These are phyloP conservation scores for Megamerina dolium DNA, from an alignment of 2,888 invertebrate genomes.

Conservation along the genomic window DNA sequence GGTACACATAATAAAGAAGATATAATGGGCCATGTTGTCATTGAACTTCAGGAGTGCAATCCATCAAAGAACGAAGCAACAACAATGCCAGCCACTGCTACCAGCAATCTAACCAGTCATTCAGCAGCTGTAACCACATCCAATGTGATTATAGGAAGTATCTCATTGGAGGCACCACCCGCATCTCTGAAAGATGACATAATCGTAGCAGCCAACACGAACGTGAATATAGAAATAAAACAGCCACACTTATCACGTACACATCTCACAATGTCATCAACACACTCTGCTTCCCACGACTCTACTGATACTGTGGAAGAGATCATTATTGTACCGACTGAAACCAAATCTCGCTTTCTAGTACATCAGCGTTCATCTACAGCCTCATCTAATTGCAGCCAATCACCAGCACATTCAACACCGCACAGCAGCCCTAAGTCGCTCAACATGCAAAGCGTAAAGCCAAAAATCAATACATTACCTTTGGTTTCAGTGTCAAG, in stretches of 20 bases:
- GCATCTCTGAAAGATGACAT: slow-evolving; percentile 40
- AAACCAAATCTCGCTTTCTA: slow-evolving; percentile 30
- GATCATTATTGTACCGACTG: slow-evolving; percentile 31
- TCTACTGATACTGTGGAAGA: slow-evolving; percentile 40
- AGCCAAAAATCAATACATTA: slow-evolving; percentile 47
- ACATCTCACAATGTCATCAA: slow-evolving; percentile 27
- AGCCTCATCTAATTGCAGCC: slow-evolving; percentile 37
- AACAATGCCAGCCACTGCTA: no score
- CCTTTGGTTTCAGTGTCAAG: slow-evolving; percentile 74
- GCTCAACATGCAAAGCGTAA: slow-evolving; percentile 32
- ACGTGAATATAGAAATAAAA: slow-evolving; percentile 2
- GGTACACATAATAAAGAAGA: slow-evolving; percentile 37
- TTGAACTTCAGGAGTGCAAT: slow-evolving; percentile 24
- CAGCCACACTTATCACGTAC: slow-evolving; percentile 22
- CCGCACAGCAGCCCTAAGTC: slow-evolving; percentile 41
- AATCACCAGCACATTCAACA: slow-evolving; percentile 30
- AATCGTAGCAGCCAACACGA: slow-evolving; percentile 5
- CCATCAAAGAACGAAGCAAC: no score
- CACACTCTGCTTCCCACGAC: slow-evolving; percentile 29
- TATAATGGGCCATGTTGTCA: slow-evolving; percentile 28
- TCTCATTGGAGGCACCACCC: slow-evolving; percentile 46
- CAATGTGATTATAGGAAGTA: slow-evolving; percentile 46
- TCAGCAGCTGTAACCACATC: slow-evolving; percentile 41
- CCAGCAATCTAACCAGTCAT: slow-evolving; percentile 31
- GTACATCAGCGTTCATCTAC: slow-evolving; percentile 43